Percentiles rank a stretch among this genome's conserved stretches.
Evolutionary conservation across 2,888 invertebrate genomes (phyloP).

Genomic region (Pseudococcus viburni): DNA sequence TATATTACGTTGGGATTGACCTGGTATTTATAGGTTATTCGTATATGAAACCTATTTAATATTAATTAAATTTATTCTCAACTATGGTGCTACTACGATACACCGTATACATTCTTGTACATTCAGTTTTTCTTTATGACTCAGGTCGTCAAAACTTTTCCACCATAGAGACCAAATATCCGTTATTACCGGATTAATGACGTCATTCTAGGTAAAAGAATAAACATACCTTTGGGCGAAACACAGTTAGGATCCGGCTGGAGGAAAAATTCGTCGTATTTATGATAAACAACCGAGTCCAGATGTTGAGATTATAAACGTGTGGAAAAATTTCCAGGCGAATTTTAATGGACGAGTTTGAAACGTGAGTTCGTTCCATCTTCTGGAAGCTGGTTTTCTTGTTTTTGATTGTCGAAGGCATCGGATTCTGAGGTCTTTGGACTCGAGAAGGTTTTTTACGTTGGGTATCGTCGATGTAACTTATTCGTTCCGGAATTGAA

Average conservation of each 20-base stretch:
- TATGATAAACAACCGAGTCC: neutral
- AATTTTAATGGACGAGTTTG: neutral
- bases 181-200: neutral
- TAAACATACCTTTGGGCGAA: neutral
- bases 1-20: neutral
- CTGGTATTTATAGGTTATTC: constrained; percentile 11
- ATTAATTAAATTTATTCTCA: constrained; percentile 7
- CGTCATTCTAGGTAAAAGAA: neutral
- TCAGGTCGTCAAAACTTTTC: constrained; percentile 1
- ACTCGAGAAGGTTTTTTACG: no score
- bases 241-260: neutral
- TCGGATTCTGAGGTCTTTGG: neutral
- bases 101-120: neutral
- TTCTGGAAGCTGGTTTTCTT: neutral
- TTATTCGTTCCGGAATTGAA: no score
- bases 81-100: neutral
- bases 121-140: neutral
- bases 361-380: neutral
- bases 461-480: no score
- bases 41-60: neutral
- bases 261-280: neutral
- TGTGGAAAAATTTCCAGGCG: neutral
- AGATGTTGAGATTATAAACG: neutral
- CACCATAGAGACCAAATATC: neutral
- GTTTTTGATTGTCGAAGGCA: neutral